Evolutionary conservation across 2,888 invertebrate genomes (phyloP), one percentile per base, ranked within the genome.

Genomic region (Idaea dimidiata): DNA sequence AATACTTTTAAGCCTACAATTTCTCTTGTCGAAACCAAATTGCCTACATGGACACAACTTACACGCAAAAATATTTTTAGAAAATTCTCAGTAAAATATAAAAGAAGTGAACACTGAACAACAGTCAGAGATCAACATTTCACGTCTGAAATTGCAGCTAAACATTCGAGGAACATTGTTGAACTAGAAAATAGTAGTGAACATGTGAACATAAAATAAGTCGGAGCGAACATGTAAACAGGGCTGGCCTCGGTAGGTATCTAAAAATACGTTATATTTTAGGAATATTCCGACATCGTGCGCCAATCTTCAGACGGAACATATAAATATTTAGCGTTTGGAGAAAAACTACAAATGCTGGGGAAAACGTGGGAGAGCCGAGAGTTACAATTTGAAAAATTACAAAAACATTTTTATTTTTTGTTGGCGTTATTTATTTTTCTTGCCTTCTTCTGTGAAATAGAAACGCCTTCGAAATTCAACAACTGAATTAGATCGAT

Each of bases 251-350:
- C 90, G 87, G 79, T 43, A 14, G 43, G 43, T 43, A 43, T 43
- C 86, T 88, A 89, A 86, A 89, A 85, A 89, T 90, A 91, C 68
- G 58, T 68, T 70, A 75, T 82, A 82, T 84, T 86, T 87, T 86
- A 81, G 81, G 87, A 87, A 89, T 88, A 88, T 87, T 89, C 84
- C 83, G 73, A 75, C 78, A 67, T 63, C 67, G 65, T 68, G 56
- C 75, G 68, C 77, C 74, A 75, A 67, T 74, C 75, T 71, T 67
- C 75, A 73, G 75, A 76, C 73, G 75, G 73, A 73, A 72, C 73
- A 76, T 79, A 80, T 80, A 77, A 80, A 83, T 82, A 82, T 84
- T 80, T 79, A 74, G 77, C 68, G 62, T 58, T 64, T 53, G 58
- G 60, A 71, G 60, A 63, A 62, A 67, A 70, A 70, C 68, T 62